phyloP scores from a whole-genome alignment of 2,888 invertebrate genomes.

The Xylophagus ater region DNA sequence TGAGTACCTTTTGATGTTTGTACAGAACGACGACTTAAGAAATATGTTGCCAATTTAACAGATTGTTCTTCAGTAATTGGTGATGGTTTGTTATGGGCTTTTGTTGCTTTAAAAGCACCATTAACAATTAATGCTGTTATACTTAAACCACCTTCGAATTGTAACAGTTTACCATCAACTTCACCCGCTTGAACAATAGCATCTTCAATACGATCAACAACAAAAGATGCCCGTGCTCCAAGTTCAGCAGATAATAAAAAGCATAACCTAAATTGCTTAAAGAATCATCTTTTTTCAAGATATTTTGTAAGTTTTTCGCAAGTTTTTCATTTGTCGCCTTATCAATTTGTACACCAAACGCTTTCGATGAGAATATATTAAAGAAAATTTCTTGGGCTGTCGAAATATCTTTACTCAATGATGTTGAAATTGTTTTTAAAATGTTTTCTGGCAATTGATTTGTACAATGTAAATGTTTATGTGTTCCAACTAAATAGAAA shows the following conservation, averaged over 20 bases:
- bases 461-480: conserved; percentile 47
- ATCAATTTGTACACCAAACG: conserved; percentile 54
- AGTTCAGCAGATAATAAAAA: conserved; percentile 71
- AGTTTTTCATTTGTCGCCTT: conserved; percentile 57
- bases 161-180: conserved; percentile 73
- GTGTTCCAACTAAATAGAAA: conserved; percentile 55
- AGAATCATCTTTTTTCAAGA: conserved; percentile 77
- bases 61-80: conserved; percentile 67
- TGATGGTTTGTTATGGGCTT: conserved; percentile 50
- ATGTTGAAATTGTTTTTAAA: conserved; percentile 42
- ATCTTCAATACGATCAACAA: conserved; percentile 65
- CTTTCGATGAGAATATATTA: conserved; percentile 57
- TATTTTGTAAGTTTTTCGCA: conserved; percentile 58
- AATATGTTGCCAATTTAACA: conserved; percentile 81
- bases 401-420: conserved; percentile 54
- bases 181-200: conserved; percentile 93
- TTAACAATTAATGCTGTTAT: conserved; percentile 56
- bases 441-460: conserved; percentile 42
- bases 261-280: conserved; percentile 68
- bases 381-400: conserved; percentile 61
- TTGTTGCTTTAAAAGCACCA: conserved; percentile 48
- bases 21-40: conserved; percentile 80
- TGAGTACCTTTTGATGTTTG: conserved; percentile 75
- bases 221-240: conserved; percentile 48
- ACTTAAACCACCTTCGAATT: conserved; percentile 86